These are phyloP conservation scores for Silurus aristotelis DNA, from an alignment of 2,797 vertebrate genomes.

Conservation along the genomic window DNA sequence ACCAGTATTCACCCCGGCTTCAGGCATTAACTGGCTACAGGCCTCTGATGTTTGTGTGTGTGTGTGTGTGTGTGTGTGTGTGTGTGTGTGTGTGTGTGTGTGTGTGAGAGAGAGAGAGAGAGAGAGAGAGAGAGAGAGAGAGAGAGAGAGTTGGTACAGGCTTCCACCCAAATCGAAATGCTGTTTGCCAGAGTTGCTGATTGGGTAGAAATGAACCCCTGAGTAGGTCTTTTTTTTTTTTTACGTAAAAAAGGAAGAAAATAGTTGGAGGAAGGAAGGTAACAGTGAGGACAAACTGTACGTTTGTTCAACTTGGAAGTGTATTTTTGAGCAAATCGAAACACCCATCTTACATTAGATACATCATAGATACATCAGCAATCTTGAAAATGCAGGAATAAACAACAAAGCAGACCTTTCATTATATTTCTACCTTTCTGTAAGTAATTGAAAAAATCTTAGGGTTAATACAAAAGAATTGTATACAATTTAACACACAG, in stretches of 20 bases:
- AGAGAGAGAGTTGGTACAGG: slow-evolving; percentile 47
- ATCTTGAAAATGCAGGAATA: neutral
- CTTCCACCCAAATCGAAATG: slow-evolving; percentile 15
- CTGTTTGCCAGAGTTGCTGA: slow-evolving; percentile 25
- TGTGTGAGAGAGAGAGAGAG: neutral
- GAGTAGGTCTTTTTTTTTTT: slow-evolving; percentile 16
- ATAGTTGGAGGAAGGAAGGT: slow-evolving; percentile 30
- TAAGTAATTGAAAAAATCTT: neutral
- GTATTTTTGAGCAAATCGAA: neutral
- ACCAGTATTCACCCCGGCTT: slow-evolving; percentile 85
- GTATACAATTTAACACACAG: neutral
- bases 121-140: neutral
- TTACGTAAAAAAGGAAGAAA: slow-evolving; percentile 19
- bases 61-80: slow-evolving; percentile 66
- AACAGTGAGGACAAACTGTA: slow-evolving; percentile 26
- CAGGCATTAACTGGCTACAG: slow-evolving; percentile 66
- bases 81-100: slow-evolving; percentile 38
- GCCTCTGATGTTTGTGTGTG: slow-evolving; percentile 59
- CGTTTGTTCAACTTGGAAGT: neutral
- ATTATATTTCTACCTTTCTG: neutral
- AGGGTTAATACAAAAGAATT: neutral
- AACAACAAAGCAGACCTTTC: neutral
- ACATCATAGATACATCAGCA: neutral
- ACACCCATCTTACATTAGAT: neutral
- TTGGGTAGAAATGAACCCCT: slow-evolving; percentile 22